Evolutionary conservation across 2,797 vertebrate species (phyloP), one percentile per base, ranked within the genome.

Genomic region (Knipowitschia caucasica): DNA sequence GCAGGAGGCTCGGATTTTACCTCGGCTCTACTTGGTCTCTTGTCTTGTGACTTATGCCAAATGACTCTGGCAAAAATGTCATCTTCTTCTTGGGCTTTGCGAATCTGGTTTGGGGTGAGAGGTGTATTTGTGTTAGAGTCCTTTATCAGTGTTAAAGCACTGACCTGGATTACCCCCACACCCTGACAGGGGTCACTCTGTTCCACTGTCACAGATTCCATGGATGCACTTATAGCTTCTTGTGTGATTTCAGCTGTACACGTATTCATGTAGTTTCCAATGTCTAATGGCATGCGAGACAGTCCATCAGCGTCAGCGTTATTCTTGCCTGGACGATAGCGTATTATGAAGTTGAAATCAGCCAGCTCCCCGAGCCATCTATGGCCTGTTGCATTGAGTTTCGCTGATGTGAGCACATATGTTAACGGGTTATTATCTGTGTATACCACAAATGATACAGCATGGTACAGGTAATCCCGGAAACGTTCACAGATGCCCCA

Each of bases 41-140:
- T 25, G 30, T 40, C 42, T 11, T 52, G 33, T 5, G 3, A 2
- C 50, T 67, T 69, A 21, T 52, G 64, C 61, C 42, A 62, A 35
- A 61, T 23, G 0, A 65, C 21, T 0, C 56, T 59, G 4, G 23
- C 14, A 8, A 71, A 18, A n/a, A 67, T 35, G 25, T 62, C 27
- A 35, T 15, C 33, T 14, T 4, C 33, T 35, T 35, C 33, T 2
- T 35, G 14, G 33, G n/a, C 35, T 18, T 18, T 38, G 4, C 15
- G 35, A 7, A 38, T 38, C 35, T 38, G 35, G 35, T 38, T 17
- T 38, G 35, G 15, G 4, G 15, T n/a, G n/a, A 38, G 18, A 17
- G 35, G n/a, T 17, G 17, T n/a, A 15, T 35, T 35, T 7, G 44
- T n/a, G 7, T 15, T 29, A 34, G 4, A 2, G 9, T 62, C 62